Percentiles rank a stretch among this genome's conserved stretches.
Conservation (phyloP, 2,888 invertebrate genomes). For the Liposcelis brunnea region DNA sequence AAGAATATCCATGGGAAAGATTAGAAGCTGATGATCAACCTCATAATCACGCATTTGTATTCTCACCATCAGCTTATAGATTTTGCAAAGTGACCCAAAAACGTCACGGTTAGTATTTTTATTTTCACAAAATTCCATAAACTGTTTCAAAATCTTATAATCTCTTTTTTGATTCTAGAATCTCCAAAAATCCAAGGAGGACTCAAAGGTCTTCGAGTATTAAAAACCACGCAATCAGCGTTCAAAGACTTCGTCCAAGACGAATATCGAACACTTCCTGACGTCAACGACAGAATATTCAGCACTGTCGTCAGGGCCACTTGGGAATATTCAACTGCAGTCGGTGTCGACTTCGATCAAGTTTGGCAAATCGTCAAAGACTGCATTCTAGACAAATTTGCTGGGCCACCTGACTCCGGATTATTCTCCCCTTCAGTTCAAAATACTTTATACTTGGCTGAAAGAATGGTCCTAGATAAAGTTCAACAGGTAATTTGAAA, state of each 20-base stretch:
- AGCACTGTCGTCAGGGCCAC: slow-evolving; percentile 58
- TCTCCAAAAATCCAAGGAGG: slow-evolving; percentile 46
- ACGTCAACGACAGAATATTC: slow-evolving; percentile 57
- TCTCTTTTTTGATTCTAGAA: slow-evolving; percentile 24
- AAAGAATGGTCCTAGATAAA: slow-evolving; percentile 47
- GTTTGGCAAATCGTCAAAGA: slow-evolving; percentile 53
- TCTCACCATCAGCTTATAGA: slow-evolving; percentile 45
- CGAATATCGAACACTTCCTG: slow-evolving; percentile 57
- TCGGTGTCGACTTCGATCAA: slow-evolving; percentile 47
- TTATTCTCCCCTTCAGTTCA: slow-evolving; percentile 63
- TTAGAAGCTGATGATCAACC: slow-evolving; percentile 32
- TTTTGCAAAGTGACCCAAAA: slow-evolving; percentile 50
- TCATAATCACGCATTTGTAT: slow-evolving; percentile 64
- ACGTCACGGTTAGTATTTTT: slow-evolving; percentile 21
- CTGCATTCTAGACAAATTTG: slow-evolving; percentile 54
- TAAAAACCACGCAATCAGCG: slow-evolving; percentile 67
- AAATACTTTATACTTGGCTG: slow-evolving; percentile 54
- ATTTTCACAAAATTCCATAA: not conserved
- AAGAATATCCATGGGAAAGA: slow-evolving; percentile 63
- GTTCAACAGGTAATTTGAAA: slow-evolving; percentile 40
- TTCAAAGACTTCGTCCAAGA: slow-evolving; percentile 65
- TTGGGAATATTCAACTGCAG: slow-evolving; percentile 51
- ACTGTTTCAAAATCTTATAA: not conserved
- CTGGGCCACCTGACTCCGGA: slow-evolving; percentile 53
- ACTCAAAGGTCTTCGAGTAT: slow-evolving; percentile 46